Conservation (phyloP, 1,140 invertebrate species). For the Triops cancriformis region DNA sequence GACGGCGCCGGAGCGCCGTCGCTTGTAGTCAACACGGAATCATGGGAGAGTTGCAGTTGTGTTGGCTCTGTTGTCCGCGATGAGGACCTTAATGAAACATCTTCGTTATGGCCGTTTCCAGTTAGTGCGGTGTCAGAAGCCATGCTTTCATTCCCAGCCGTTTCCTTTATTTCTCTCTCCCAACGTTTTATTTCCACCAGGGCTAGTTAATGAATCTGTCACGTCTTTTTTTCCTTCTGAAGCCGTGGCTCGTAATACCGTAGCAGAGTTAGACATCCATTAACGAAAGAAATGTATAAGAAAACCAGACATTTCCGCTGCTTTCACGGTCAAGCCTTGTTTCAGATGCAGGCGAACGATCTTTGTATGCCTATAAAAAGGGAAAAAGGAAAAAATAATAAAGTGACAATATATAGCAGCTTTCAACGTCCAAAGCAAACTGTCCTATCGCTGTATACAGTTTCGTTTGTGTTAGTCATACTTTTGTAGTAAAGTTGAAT, state of each 20-base stretch:
- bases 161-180: neutral
- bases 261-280: neutral
- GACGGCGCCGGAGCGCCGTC: neutral
- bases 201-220: slow-evolving; percentile 17
- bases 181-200: neutral
- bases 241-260: neutral
- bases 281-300: neutral
- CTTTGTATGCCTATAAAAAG: neutral
- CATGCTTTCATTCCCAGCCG: neutral
- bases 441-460: too few species aligned
- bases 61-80: neutral
- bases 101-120: slow-evolving; percentile 3
- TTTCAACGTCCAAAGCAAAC: too few species aligned
- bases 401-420: neutral
- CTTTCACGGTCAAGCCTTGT: neutral
- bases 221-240: slow-evolving; percentile 25
- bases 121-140: neutral
- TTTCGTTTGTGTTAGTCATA: neutral
- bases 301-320: neutral
- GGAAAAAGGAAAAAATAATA: neutral
- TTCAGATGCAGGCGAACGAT: neutral
- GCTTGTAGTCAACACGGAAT: neutral
- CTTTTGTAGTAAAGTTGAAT: neutral
- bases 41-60: neutral
- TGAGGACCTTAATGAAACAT: neutral